Base-by-base conservation (phyloP, 2,888 invertebrate species). In the Steinernema carpocapsae region DNA sequence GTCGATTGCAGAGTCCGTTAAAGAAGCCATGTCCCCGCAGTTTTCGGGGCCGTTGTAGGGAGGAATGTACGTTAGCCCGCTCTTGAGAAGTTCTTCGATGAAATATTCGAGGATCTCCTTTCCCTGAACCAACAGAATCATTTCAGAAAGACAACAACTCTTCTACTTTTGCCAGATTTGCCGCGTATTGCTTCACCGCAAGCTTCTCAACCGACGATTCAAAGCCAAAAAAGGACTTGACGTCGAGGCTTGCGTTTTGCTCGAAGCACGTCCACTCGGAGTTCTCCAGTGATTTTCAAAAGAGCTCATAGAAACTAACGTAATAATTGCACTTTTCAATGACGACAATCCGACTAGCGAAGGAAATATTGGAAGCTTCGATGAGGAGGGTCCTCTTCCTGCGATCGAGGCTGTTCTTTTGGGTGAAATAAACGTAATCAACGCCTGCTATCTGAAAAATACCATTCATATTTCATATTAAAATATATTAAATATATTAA, bases 261-360 rank as follows among this genome's bases (percentile, higher is more conserved):
- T 96, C 95, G 89, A 96, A 96, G 87, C 95, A 95, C 0, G 96
- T 96, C 95, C 95, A 96, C 59, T 93, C 92, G 0, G 92, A 89
- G 89, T 96, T 95, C 86, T 96, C 95, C 6, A 37, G 10, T 6
- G 43, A 73, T 42, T 17, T 73, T 72, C 26, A 6, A 4, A 1
- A 26, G 2, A 73, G 37, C 73, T 14, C 22, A n/a, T 56, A 56
- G 24, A 10, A 14, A 91, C 93, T 92, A 89, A 94, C 94, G 88
- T 92, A 93, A 88, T 94, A 94, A 89, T 91, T 90, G 89, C 95
- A 95, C 87, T 92, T 92, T 90, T 96, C 96, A 82, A 93, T 90
- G 85, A 96, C 94, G 73, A 91, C 91, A 72, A 96, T 92, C 86
- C 94, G 91, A 72, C 91, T 90, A 19, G 94, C 91, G 89, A 95